Conservation (phyloP, 2,797 vertebrate genomes). For the Serranus cabrilla region DNA sequence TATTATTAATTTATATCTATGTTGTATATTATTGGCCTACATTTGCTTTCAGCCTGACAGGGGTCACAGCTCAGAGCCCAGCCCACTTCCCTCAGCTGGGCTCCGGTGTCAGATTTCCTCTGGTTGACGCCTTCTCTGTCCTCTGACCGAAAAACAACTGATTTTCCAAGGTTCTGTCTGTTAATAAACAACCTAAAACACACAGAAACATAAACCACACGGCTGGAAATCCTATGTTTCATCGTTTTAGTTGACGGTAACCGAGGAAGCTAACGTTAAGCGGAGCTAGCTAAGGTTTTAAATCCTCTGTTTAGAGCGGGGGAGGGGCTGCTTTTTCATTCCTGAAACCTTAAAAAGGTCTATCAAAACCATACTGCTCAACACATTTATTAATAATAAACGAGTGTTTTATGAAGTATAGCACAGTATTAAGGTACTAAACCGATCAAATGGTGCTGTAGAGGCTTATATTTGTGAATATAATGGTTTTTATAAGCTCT, state of each 20-base stretch:
- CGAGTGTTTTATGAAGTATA: accelerated
- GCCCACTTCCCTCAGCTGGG: slow-evolving; percentile 80
- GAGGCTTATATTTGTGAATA: not conserved
- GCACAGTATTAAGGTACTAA: accelerated
- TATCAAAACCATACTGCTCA: not conserved
- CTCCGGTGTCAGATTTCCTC: slow-evolving; percentile 78
- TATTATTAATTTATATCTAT: not conserved
- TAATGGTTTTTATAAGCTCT: slow-evolving; percentile 2
- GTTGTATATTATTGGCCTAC: slow-evolving; percentile 28
- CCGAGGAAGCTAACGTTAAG: slow-evolving; percentile 20
- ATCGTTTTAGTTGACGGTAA: not conserved
- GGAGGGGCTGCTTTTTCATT: slow-evolving; percentile 60
- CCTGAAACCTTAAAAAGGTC: not conserved
- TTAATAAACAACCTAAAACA: slow-evolving; percentile 15
- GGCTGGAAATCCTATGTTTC: accelerated
- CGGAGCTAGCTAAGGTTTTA: slow-evolving; percentile 43
- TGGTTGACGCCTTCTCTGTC: slow-evolving; percentile 72
- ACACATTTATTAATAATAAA: not conserved
- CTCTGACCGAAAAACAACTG: slow-evolving; percentile 58
- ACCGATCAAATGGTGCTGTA: not conserved
- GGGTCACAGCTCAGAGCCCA: slow-evolving; percentile 58
- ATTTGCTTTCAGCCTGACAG: not conserved
- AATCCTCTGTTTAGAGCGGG: slow-evolving; percentile 69
- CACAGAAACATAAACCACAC: not conserved
- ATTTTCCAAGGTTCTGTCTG: not conserved